These are phyloP conservation scores for Cataglyphis livida DNA, from an alignment of 2,888 invertebrate species.

Conservation along the genomic window DNA sequence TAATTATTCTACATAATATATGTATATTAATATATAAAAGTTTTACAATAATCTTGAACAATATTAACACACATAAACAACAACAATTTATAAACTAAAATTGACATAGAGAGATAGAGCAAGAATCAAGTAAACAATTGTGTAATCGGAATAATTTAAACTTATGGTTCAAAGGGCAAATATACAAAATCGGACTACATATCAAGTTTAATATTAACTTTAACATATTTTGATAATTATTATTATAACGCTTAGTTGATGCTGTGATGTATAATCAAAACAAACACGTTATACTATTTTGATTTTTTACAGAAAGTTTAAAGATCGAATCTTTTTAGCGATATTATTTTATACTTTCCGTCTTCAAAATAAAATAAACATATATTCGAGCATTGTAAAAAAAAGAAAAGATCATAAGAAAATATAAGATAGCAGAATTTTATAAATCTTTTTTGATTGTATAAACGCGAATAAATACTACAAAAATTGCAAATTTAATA, in stretches of 20 bases:
- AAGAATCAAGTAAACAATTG: neutral
- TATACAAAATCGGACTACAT: neutral
- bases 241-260: neutral
- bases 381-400: neutral
- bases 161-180: neutral
- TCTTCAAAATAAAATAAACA: slow-evolving; percentile 11
- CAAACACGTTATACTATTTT: neutral
- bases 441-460: neutral
- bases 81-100: neutral
- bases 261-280: neutral
- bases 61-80: neutral
- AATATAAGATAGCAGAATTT: neutral
- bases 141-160: neutral
- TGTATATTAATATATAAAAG: neutral
- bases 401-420: neutral
- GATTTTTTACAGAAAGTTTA: neutral
- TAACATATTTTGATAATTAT: neutral
- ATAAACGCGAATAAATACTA: neutral
- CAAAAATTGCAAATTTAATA: neutral
- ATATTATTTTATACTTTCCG: neutral
- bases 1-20: neutral
- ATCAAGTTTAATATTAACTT: neutral
- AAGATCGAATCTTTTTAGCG: neutral
- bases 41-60: neutral
- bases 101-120: neutral